phyloP scores from a whole-genome alignment of 2,797 vertebrate species.

The Columba guinea region DNA sequence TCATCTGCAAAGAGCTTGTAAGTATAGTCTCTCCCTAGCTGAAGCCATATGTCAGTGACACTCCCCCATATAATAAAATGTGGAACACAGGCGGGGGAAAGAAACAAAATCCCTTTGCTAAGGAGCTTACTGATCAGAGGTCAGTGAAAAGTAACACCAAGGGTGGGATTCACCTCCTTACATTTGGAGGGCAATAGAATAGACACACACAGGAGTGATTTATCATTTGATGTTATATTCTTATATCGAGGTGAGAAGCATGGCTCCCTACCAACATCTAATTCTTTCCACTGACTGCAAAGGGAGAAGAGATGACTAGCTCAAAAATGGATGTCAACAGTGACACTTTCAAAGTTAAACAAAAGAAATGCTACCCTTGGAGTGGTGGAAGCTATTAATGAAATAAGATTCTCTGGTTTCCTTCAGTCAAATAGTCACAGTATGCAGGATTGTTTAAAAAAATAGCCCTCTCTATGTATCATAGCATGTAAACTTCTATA shows the following conservation, averaged over 20 bases:
- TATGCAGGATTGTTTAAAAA: not conserved
- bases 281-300: not conserved
- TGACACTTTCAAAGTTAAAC: not conserved
- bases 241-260: not conserved
- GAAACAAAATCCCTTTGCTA: not conserved
- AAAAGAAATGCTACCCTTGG: not conserved
- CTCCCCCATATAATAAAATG: not conserved
- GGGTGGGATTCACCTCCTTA: not conserved
- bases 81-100: not conserved
- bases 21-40: not conserved
- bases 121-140: not conserved
- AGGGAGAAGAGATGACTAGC: not conserved
- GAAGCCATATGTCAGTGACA: not conserved
- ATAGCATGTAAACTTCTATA: not conserved
- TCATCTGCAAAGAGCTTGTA: not conserved
- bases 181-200: not conserved
- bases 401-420: not conserved
- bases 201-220: not conserved
- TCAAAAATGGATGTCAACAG: not conserved
- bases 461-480: not conserved
- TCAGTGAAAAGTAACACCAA: not conserved
- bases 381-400: not conserved
- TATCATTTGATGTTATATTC: not conserved
- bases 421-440: not conserved
- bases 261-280: not conserved